These are phyloP conservation scores for Aethes cnicana DNA, from an alignment of 2,888 invertebrate species.

Conservation along the genomic window DNA sequence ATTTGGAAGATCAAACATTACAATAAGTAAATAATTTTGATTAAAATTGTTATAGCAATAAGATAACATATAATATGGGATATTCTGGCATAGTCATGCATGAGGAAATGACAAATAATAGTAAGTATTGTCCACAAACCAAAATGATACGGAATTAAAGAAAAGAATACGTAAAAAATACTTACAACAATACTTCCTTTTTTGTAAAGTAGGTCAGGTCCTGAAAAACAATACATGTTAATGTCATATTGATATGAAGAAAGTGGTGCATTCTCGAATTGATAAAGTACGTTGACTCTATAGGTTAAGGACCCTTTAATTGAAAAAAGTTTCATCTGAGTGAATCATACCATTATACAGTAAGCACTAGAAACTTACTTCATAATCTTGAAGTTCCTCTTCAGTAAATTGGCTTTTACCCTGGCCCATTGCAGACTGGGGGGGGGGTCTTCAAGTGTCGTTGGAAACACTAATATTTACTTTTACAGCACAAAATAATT, in stretches of 20 bases:
- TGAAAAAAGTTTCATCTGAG: constrained; percentile 1
- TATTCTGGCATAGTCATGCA: too few species aligned
- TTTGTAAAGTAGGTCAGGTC: constrained; percentile 96
- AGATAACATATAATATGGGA: too few species aligned
- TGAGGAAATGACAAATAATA: too few species aligned
- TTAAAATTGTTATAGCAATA: too few species aligned
- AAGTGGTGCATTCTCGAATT: not conserved
- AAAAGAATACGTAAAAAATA: constrained; percentile 41
- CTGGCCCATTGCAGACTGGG: too few species aligned
- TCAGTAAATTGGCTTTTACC: constrained; percentile 92
- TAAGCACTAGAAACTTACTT: constrained; percentile 77
- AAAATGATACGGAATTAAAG: not conserved
- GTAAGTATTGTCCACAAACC: too few species aligned
- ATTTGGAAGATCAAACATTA: too few species aligned
- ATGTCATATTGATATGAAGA: not conserved
- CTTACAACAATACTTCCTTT: constrained; percentile 95
- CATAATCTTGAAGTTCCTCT: constrained; percentile 94
- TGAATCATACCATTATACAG: constrained; percentile 15
- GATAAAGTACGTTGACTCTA: too few species aligned
- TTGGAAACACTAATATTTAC: not conserved
- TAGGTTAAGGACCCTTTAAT: constrained; percentile 7
- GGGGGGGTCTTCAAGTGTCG: too few species aligned
- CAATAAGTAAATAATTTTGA: too few species aligned
- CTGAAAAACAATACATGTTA: constrained; percentile 72
- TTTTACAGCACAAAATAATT: not conserved